Evolutionary conservation across 2,113 vertebrate genomes (phyloP).

Genomic region (Xyliphius kryptos): DNA sequence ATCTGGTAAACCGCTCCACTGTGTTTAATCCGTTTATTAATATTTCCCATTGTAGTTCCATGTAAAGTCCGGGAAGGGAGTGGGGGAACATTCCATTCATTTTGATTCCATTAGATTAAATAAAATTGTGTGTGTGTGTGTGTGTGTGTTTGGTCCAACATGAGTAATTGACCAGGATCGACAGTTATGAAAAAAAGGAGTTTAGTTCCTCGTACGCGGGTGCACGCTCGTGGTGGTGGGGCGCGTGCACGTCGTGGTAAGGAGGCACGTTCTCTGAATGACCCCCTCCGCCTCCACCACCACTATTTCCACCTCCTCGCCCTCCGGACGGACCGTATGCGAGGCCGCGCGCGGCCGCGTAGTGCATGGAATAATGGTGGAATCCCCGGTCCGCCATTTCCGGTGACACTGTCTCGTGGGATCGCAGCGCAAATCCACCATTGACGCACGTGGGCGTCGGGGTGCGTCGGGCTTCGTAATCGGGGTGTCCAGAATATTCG

Average conservation of each 20-base stretch:
- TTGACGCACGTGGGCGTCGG: constrained; percentile 83
- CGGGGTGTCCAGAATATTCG: constrained; percentile 68
- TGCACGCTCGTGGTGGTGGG: constrained; percentile 81
- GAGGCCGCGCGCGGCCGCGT: constrained; percentile 70
- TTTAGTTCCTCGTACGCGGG: constrained; percentile 94
- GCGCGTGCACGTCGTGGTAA: constrained; percentile 85
- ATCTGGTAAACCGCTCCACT: too few relatives aligned
- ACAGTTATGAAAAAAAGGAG: constrained; percentile 90
- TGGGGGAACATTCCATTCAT: too few relatives aligned
- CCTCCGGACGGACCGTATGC: constrained; percentile 79
- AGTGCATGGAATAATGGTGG: constrained; percentile 98
- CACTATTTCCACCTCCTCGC: constrained; percentile 69
- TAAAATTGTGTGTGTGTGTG: too few relatives aligned
- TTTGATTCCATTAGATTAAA: too few relatives aligned
- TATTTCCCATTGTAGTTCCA: too few relatives aligned
- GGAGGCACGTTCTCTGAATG: constrained; percentile 93
- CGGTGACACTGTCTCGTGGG: constrained; percentile 76
- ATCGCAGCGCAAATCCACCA: constrained; percentile 82
- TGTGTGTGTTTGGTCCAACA: too few relatives aligned
- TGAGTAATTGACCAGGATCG: constrained; percentile 1
- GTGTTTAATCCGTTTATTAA: too few relatives aligned
- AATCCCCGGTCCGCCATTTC: constrained; percentile 86
- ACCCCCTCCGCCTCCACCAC: constrained; percentile 55
- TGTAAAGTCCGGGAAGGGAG: too few relatives aligned
- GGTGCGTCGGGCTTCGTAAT: constrained; percentile 74